A percentile compares a stretch with the other conserved stretches of the same genome.
Evolutionary conservation across 1,140 invertebrate species (phyloP).

Genomic region (Bombus picipes): DNA sequence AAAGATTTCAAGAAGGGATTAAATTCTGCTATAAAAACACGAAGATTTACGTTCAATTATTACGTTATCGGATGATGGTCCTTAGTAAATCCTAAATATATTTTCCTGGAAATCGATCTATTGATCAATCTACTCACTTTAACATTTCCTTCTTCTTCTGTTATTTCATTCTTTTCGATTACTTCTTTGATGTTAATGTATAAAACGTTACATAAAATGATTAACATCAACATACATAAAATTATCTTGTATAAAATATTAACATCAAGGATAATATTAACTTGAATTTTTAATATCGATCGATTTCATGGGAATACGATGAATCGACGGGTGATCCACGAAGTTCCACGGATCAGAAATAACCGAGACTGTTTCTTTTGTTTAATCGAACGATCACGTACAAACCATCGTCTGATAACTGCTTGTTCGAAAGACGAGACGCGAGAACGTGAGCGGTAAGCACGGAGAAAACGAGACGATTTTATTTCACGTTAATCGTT

Average conservation of each 20-base stretch:
- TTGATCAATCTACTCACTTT: not conserved
- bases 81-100: not conserved
- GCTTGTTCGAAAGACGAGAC: conserved; percentile 33
- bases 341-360: conserved; percentile 18
- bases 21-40: too few relatives aligned
- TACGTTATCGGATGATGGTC: not conserved
- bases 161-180: not conserved
- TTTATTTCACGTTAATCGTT: conserved; percentile 8
- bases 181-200: too few relatives aligned
- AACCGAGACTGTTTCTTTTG: conserved; percentile 13
- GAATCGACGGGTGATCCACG: conserved; percentile 22
- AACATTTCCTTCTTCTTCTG: not conserved
- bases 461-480: conserved; percentile 7
- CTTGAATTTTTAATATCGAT: not conserved
- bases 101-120: not conserved
- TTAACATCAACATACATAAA: too few relatives aligned
- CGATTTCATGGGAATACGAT: conserved; percentile 11
- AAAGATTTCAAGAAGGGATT: too few relatives aligned
- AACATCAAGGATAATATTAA: too few relatives aligned
- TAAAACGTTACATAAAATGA: too few relatives aligned
- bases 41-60: too few relatives aligned
- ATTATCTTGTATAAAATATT: too few relatives aligned
- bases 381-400: conserved; percentile 35
- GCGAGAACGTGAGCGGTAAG: conserved; percentile 27
- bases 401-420: conserved; percentile 2